Evolutionary conservation across 2,113 vertebrate genomes (phyloP), one percentile per base, ranked within the genome.

Genomic region (Zapornia atra): DNA sequence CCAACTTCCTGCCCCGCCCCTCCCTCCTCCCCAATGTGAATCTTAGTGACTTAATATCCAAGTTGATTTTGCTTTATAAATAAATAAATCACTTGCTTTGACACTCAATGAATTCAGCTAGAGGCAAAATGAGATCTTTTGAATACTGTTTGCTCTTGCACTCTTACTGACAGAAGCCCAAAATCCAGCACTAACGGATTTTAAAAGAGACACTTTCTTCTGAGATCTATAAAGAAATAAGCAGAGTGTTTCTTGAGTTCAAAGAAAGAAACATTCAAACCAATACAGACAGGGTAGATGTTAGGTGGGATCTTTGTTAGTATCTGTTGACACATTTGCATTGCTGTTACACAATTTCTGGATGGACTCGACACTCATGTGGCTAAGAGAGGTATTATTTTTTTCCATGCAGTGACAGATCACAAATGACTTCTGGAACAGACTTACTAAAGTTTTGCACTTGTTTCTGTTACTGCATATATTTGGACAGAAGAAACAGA

Each of bases 41-140:
- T 77, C 38, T 70, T 63, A 44, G 50, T 82, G 63, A 53, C 90
- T 73, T 90, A 51, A 94, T 94, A 96, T 83, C 9, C 0, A 3
- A 63, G 40, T 24, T 90, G 28, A 42, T 88, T 93, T 91, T 83
- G 22, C 56, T 92, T 83, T 64, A 93, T 72, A 93, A 88, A 95
- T 87, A 70, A 91, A 92, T 70, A 60, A 90, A 95, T 77, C 46
- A 53, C 68, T 78, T 51, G 13, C 38, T 83, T 83, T 94, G 93
- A 73, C 51, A 76, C 36, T 66, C 38, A 8, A 29, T 60, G 48
- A 78, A 81, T 93, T 92, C 86, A 70, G 76, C 92, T 83, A 28
- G 63, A 90, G 87, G 87, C 76, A 84, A 92, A 94, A 90, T 57
- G 31, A 51, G 56, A 78, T 86, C 64, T 84, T 92, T 38, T 95